phyloP scores from a whole-genome alignment of 1,140 invertebrate genomes.

The Lasaia peninsularis region DNA sequence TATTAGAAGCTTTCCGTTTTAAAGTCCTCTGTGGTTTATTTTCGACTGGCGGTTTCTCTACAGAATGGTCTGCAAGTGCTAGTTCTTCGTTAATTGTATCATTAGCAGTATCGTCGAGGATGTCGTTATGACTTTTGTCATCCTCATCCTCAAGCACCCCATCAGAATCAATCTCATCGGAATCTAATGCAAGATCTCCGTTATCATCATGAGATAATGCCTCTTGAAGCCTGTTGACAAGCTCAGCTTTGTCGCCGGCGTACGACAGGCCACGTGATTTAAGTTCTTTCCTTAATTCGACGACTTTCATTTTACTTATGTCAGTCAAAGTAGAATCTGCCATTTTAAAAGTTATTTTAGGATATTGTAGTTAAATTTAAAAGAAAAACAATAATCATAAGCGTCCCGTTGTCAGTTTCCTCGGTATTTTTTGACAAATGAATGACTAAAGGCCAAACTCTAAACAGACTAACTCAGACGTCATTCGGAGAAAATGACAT shows the following conservation, averaged over 20 bases:
- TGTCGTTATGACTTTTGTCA: constrained; percentile 74
- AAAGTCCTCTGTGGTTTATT: constrained; percentile 46
- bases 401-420: background rate
- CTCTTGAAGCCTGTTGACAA: constrained; percentile 85
- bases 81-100: constrained; percentile 67
- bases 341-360: constrained; percentile 32
- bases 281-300: constrained; percentile 88
- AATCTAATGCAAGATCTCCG: constrained; percentile 64
- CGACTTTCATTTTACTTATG: constrained; percentile 79
- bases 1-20: constrained; percentile 61
- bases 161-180: constrained; percentile 71
- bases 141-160: constrained; percentile 78
- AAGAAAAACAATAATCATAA: constrained; percentile 1
- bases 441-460: too few relatives aligned
- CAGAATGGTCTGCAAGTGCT: constrained; percentile 53
- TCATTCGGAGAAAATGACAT: too few relatives aligned
- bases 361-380: background rate
- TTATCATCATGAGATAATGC: constrained; percentile 76
- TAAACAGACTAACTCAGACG: too few relatives aligned
- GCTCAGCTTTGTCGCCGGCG: constrained; percentile 88
- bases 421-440: too few relatives aligned
- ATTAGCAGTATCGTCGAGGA: constrained; percentile 59
- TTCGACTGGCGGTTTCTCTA: constrained; percentile 33
- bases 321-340: constrained; percentile 56
- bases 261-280: constrained; percentile 86